Base-by-base conservation (phyloP, 2,797 vertebrate genomes). In the Macropodus opercularis region DNA sequence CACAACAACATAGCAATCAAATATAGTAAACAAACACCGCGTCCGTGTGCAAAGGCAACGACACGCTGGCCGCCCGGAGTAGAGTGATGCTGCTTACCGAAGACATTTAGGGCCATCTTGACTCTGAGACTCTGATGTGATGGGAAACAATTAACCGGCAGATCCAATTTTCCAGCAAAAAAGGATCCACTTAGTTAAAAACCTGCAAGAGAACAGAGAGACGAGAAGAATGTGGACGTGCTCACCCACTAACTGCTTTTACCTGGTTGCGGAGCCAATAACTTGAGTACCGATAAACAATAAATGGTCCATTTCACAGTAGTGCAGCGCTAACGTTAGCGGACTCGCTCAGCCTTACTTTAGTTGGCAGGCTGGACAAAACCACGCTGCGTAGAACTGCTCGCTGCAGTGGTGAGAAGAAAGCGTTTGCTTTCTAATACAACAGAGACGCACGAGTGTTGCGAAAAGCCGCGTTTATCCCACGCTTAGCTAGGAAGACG, bases 21-120 rank as follows among this genome's bases (percentile, higher is more conserved):
- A n/a, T n/a, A n/a, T n/a, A n/a, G n/a, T n/a, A n/a, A n/a, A n/a
- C n/a, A n/a, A n/a, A n/a, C n/a, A n/a, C n/a, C n/a, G n/a, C n/a
- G n/a, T n/a, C n/a, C n/a, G n/a, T n/a, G n/a, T n/a, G n/a, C n/a
- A n/a, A n/a, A n/a, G n/a, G n/a, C n/a, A n/a, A n/a, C n/a, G n/a
- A n/a, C 8, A 40, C 5, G 44, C 19, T n/a, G 5, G n/a, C 3
- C 9, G 3, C 34, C 4, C 36, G 46, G 0, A 32, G 19, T 39
- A 5, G 51, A 17, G 15, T 47, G 35, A 48, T 21, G 44, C 34
- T 34, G 40, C 84, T 90, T 77, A 90, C 89, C 89, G 71, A 90
- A 90, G 7, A 90, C 89, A 85, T 90, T 90, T 46, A 90, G 67
- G 39, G 89, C 89, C 89, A 90, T 90, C 51, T 64, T 80, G 81